Conservation (phyloP, 2,797 vertebrate species). For the Chaetophractus vellerosus region DNA sequence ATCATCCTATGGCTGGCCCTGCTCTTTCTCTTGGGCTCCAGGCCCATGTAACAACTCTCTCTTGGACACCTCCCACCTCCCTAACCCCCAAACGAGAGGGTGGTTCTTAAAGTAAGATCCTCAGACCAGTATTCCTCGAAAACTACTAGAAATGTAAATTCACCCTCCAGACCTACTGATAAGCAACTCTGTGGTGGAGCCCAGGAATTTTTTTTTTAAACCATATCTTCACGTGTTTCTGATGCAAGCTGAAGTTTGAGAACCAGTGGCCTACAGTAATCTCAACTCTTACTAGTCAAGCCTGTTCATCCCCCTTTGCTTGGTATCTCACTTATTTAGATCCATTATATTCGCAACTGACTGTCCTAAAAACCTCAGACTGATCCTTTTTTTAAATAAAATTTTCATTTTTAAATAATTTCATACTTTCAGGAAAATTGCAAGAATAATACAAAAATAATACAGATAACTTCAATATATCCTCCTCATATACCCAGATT, state of each 20-base stretch:
- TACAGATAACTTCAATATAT: too few species aligned
- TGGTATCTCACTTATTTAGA: neutral
- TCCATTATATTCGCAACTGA: neutral
- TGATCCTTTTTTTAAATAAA: neutral
- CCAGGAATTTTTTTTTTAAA: too few species aligned
- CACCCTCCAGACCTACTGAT: neutral
- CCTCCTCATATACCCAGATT: too few species aligned
- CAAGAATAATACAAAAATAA: too few species aligned
- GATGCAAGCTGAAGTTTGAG: too few species aligned
- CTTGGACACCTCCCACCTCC: neutral
- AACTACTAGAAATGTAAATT: too few species aligned
- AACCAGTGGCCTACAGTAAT: neutral
- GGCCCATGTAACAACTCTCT: neutral
- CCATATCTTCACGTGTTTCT: too few species aligned
- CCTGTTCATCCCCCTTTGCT: neutral
- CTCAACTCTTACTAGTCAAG: neutral
- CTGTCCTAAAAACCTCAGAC: neutral
- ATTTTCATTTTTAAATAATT: too few species aligned
- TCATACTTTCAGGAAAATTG: too few species aligned
- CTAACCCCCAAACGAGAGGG: neutral
- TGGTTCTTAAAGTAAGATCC: slow-evolving; percentile 11
- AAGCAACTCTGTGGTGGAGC: neutral
- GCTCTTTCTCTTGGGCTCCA: neutral
- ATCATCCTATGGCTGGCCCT: neutral
- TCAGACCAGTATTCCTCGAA: too few species aligned